These are phyloP conservation scores for Hirudo medicinalis DNA, from an alignment of 1,140 invertebrate species.

Conservation along the genomic window DNA sequence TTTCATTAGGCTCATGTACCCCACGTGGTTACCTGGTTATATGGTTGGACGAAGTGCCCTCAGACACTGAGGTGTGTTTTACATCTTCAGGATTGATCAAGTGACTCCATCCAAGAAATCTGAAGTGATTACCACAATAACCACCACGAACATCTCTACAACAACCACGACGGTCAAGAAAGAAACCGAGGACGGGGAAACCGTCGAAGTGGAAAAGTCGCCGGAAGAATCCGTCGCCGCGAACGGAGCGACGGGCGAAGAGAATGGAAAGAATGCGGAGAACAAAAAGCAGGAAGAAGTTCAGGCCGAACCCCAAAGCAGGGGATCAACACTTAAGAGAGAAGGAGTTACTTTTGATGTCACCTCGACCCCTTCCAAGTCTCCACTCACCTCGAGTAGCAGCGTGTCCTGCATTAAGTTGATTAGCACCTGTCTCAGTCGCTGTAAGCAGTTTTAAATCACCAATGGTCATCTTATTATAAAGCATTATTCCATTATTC, in stretches of 20 bases:
- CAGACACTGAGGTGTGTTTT: not conserved
- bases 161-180: not conserved
- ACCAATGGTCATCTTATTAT: not conserved
- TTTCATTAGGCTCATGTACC: not conserved
- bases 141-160: not conserved
- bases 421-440: not conserved
- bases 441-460: not conserved
- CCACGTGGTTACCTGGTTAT: not conserved
- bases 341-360: slow-evolving; percentile 10
- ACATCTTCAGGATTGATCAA: not conserved
- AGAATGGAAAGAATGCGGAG: not conserved
- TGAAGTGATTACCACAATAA: slow-evolving; percentile 10
- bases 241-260: not conserved
- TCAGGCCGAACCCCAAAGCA: not conserved
- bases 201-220: not conserved
- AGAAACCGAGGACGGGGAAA: not conserved
- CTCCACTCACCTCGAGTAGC: not conserved
- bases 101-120: slow-evolving; percentile 9
- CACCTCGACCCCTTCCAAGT: not conserved
- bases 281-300: too few species aligned
- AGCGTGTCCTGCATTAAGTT: not conserved
- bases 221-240: not conserved
- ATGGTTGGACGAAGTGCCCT: not conserved
- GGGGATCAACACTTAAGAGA: not conserved
- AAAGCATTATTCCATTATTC: not conserved